Percentiles rank a stretch among this genome's conserved stretches.
phyloP scores from a whole-genome alignment of 1,140 invertebrate genomes.

The Heliconius hewitsoni region DNA sequence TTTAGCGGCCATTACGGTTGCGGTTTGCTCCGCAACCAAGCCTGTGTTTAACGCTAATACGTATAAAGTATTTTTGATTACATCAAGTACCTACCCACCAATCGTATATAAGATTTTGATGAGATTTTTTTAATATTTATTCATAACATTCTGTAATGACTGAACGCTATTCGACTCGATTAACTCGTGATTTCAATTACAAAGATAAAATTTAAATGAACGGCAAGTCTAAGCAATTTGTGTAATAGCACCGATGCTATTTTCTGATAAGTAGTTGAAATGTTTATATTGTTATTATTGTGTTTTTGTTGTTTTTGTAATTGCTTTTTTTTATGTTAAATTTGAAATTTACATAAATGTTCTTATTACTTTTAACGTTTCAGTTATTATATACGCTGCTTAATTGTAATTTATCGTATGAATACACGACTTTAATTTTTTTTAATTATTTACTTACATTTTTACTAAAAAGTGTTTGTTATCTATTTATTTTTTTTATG shows the following conservation, averaged over 20 bases:
- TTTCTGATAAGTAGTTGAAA: conserved; percentile 43
- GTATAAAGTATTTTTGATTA: conserved; percentile 48
- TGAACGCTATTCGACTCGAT: conserved; percentile 43
- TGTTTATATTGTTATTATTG: conserved; percentile 31
- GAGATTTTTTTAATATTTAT: conserved; percentile 60
- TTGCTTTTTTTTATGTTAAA: neutral
- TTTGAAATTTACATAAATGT: conserved; percentile 5
- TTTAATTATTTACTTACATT: no score
- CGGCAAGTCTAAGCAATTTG: conserved; percentile 45
- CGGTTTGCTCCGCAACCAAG: conserved; percentile 26
- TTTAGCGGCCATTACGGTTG: conserved; percentile 35
- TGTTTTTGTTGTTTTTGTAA: neutral
- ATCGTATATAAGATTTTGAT: conserved; percentile 48
- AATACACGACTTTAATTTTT: no score
- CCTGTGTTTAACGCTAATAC: conserved; percentile 49
- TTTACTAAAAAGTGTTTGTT: no score
- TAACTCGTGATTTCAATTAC: conserved; percentile 70
- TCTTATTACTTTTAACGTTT: neutral
- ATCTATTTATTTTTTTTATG: no score
- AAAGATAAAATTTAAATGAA: conserved; percentile 61
- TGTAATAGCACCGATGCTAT: conserved; percentile 49
- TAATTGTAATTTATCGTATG: no score
- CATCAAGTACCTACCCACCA: conserved; percentile 23
- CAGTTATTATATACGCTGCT: no score
- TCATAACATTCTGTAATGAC: conserved; percentile 55